Conservation (phyloP, 2,113 vertebrate species). For the Petroica traversi region DNA sequence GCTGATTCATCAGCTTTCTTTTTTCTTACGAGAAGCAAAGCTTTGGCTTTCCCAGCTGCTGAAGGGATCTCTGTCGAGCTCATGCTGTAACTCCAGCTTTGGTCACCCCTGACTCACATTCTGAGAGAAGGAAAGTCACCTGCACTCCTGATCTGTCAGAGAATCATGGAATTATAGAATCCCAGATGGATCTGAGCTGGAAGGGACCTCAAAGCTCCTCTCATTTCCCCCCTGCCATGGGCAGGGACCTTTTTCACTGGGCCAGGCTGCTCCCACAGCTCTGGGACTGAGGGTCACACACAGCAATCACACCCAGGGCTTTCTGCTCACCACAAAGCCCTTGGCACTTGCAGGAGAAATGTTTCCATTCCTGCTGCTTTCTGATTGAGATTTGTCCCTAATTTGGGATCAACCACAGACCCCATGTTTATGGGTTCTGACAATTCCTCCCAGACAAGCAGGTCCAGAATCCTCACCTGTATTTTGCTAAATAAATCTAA, state of each 20-base stretch:
- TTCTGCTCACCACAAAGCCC: not conserved
- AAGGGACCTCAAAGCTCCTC: not conserved
- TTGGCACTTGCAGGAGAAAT: constrained; percentile 29
- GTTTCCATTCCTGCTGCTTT: not conserved
- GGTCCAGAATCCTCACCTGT: not conserved
- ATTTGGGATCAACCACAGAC: not conserved
- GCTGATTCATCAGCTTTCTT: constrained; percentile 24
- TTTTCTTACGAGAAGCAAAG: not conserved
- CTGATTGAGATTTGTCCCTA: not conserved
- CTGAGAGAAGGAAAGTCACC: not conserved
- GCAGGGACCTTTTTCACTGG: not conserved
- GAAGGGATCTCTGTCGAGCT: not conserved
- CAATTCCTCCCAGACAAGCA: not conserved
- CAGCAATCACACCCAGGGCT: not conserved
- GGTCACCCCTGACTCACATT: constrained; percentile 7
- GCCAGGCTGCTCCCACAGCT: not conserved
- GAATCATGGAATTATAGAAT: not conserved
- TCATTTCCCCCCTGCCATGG: not conserved
- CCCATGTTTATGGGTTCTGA: not conserved
- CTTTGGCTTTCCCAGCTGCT: not conserved
- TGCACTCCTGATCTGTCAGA: not conserved
- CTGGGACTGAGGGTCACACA: not conserved
- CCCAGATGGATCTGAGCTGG: not conserved
- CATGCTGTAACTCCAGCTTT: not conserved
- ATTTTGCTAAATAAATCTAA: not conserved